phyloP scores from a whole-genome alignment of 2,888 invertebrate species.

The Leptarthrus brevirostris region DNA sequence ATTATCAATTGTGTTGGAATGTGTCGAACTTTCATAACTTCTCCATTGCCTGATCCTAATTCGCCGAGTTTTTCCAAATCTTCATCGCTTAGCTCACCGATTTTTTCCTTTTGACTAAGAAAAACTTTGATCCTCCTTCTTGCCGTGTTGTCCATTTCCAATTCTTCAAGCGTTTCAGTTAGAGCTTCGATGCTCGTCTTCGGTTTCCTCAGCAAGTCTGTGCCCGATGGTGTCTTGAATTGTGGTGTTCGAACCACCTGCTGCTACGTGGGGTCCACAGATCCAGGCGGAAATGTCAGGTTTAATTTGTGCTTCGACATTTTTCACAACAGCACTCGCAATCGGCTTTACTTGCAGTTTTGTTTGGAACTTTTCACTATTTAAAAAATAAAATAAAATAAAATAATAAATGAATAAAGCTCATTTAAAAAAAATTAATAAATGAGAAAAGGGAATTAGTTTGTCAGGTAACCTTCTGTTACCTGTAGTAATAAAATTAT shows the following conservation, averaged over 20 bases:
- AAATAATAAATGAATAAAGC: background rate
- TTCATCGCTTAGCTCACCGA: conserved; percentile 89
- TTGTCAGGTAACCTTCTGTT: too few species aligned
- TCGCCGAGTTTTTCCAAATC: conserved; percentile 98
- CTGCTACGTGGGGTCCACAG: conserved; percentile 76
- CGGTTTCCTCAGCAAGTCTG: conserved; percentile 73
- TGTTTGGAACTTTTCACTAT: background rate
- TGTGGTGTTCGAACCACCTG: conserved; percentile 69
- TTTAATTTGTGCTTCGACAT: conserved; percentile 95
- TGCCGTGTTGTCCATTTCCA: conserved; percentile 96
- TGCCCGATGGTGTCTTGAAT: conserved; percentile 67
- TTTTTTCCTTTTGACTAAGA: conserved; percentile 94
- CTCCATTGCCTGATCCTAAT: conserved; percentile 97
- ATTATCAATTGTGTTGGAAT: conserved; percentile 94
- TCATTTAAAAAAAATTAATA: background rate
- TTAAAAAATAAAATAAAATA: background rate
- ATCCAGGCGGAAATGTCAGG: conserved; percentile 89
- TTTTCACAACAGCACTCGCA: conserved; percentile 62
- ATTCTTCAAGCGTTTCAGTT: conserved; percentile 88
- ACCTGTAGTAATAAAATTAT: too few species aligned
- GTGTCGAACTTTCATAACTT: conserved; percentile 97
- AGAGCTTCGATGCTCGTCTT: conserved; percentile 88
- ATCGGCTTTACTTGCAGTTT: too few species aligned
- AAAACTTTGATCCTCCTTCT: conserved; percentile 92
- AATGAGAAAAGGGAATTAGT: background rate